Conservation (phyloP, 2,797 vertebrate species). For the Discoglossus pictus region DNA sequence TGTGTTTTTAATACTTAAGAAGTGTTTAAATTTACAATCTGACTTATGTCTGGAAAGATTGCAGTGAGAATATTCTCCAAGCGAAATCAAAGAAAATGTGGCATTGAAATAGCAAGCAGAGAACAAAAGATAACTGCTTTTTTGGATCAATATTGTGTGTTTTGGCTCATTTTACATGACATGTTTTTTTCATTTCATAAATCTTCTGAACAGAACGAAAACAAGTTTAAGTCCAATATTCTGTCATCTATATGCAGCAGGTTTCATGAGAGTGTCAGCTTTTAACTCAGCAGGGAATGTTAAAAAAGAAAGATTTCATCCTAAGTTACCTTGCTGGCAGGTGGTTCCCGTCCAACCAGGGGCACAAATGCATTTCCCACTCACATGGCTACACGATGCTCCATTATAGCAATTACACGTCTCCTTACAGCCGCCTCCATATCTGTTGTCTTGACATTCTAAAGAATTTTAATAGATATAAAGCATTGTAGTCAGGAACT, state of each 20-base stretch:
- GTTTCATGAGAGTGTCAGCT: neutral
- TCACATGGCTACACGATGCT: slow-evolving; percentile 78
- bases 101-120: neutral
- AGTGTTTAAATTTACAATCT: too few relatives aligned
- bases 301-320: neutral
- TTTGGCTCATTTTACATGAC: slow-evolving; percentile 1
- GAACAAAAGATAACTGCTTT: neutral
- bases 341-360: slow-evolving; percentile 83
- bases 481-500: too few relatives aligned
- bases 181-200: slow-evolving; percentile 11
- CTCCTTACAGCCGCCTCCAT: slow-evolving; percentile 83
- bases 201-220: neutral
- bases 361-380: slow-evolving; percentile 77
- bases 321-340: slow-evolving; percentile 79
- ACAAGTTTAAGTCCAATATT: neutral
- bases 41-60: too few relatives aligned
- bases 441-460: slow-evolving; percentile 80
- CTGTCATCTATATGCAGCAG: neutral
- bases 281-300: neutral
- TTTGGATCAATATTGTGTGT: slow-evolving; percentile 10
- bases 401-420: slow-evolving; percentile 79
- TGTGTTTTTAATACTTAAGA: too few relatives aligned
- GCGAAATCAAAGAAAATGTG: neutral
- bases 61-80: neutral
- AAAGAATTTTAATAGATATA: slow-evolving; percentile 39